phyloP scores from a whole-genome alignment of 2,113 vertebrate species.

The Misgurnus anguillicaudatus region DNA sequence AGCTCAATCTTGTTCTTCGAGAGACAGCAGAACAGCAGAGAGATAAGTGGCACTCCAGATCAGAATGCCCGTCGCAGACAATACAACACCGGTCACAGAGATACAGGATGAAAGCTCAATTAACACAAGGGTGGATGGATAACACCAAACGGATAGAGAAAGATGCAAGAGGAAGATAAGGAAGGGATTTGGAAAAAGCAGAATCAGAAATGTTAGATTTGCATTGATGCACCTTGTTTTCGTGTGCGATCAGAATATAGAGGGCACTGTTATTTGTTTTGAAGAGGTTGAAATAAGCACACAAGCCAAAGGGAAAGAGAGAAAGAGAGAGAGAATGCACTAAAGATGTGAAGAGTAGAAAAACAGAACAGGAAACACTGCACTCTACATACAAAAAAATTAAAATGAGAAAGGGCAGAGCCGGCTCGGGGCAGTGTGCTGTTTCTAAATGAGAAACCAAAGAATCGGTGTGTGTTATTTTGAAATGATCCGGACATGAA shows the following conservation, averaged over 20 bases:
- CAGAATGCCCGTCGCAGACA: constrained; percentile 24
- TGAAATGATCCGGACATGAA: constrained; percentile 31
- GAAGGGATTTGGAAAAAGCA: not conserved
- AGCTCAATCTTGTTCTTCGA: constrained; percentile 20
- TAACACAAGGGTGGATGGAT: constrained; percentile 27
- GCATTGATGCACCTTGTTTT: not conserved
- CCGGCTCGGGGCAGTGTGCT: not conserved
- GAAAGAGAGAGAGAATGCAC: constrained; percentile 3
- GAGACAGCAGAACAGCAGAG: not conserved
- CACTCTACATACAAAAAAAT: constrained; percentile 9
- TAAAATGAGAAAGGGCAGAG: constrained; percentile 17
- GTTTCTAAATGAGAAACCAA: constrained; percentile 31
- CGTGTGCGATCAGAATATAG: not conserved
- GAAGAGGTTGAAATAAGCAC: not conserved
- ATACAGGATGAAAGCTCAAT: constrained; percentile 33
- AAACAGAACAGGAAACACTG: constrained; percentile 42
- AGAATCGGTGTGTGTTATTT: constrained; percentile 1
- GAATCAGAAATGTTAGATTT: not conserved
- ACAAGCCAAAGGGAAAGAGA: not conserved
- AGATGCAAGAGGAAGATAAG: not conserved
- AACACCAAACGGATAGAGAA: constrained; percentile 2
- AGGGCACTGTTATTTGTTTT: not conserved
- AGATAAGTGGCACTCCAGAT: constrained; percentile 33
- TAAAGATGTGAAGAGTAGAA: constrained; percentile 38
- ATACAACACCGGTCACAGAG: constrained; percentile 4